These are phyloP conservation scores for Darevskia mixta DNA, from an alignment of 2,797 vertebrate species.

Conservation along the genomic window DNA sequence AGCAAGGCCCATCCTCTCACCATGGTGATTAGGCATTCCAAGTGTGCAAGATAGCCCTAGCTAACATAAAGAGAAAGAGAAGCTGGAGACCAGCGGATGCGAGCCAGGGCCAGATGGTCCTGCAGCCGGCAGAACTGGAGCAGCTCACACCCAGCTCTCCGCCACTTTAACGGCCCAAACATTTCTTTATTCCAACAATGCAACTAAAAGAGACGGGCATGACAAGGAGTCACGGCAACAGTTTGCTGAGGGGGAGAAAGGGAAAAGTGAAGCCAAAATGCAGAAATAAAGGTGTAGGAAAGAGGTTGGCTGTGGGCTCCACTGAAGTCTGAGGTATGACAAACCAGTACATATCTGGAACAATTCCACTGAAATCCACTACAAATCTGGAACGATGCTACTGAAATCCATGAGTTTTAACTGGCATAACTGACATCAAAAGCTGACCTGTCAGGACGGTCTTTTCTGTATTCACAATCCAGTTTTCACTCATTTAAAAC, in stretches of 20 bases:
- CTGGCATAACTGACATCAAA: background rate
- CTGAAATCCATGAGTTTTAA: accelerated
- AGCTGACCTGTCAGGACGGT: accelerated
- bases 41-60: slow-evolving; percentile 74
- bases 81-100: slow-evolving; percentile 68
- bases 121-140: slow-evolving; percentile 77
- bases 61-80: slow-evolving; percentile 75
- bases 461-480: background rate
- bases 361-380: background rate
- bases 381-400: background rate
- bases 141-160: slow-evolving; percentile 79
- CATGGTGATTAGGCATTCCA: slow-evolving; percentile 83
- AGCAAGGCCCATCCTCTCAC: slow-evolving; percentile 74
- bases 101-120: slow-evolving; percentile 84
- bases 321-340: background rate
- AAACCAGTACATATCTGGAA: background rate
- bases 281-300: slow-evolving; percentile 29
- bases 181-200: slow-evolving; percentile 85
- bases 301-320: accelerated
- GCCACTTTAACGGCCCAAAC: slow-evolving; percentile 83
- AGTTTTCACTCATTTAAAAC: slow-evolving; percentile 24
- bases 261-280: slow-evolving; percentile 57
- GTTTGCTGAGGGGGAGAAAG: slow-evolving; percentile 71
- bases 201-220: slow-evolving; percentile 79
- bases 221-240: slow-evolving; percentile 78